These are phyloP conservation scores for Sinocyclocheilus rhinocerous DNA, from an alignment of 2,113 vertebrate genomes.

Conservation along the genomic window DNA sequence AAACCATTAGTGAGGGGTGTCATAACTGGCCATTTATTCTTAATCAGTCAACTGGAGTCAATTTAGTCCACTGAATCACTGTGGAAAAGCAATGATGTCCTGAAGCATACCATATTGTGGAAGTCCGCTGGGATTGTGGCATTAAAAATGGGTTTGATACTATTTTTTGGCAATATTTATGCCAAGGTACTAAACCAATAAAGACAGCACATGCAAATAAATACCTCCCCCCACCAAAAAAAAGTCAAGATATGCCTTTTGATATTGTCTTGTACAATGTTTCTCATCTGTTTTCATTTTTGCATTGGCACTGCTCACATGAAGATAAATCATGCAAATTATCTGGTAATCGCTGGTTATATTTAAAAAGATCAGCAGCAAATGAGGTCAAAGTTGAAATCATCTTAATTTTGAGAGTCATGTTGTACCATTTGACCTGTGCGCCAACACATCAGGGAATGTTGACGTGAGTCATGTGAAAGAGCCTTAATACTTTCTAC, in stretches of 20 bases:
- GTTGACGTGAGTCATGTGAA: slow-evolving; percentile 28
- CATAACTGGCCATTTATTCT: neutral
- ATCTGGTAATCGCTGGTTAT: neutral
- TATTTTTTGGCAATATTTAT: neutral
- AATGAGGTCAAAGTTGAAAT: neutral
- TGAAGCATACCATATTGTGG: neutral
- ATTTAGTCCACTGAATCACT: neutral
- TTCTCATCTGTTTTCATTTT: neutral
- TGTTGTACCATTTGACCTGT: neutral
- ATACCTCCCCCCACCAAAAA: neutral
- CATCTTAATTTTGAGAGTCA: neutral
- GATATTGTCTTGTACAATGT: neutral
- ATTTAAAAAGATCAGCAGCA: neutral
- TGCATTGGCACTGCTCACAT: neutral
- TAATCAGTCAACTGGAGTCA: neutral
- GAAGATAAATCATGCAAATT: neutral
- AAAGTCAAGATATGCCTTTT: neutral
- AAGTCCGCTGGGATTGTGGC: neutral
- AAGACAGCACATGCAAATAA: neutral
- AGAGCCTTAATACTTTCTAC: neutral
- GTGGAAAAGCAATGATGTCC: neutral
- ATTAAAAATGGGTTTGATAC: neutral
- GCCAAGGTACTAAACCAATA: neutral
- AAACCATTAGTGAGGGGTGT: neutral
- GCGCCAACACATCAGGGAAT: neutral